A percentile compares a stretch with the other conserved stretches of the same genome.
These are phyloP conservation scores for Pristionchus exspectatus DNA, from an alignment of 2,888 invertebrate genomes.

Conservation along the genomic window DNA sequence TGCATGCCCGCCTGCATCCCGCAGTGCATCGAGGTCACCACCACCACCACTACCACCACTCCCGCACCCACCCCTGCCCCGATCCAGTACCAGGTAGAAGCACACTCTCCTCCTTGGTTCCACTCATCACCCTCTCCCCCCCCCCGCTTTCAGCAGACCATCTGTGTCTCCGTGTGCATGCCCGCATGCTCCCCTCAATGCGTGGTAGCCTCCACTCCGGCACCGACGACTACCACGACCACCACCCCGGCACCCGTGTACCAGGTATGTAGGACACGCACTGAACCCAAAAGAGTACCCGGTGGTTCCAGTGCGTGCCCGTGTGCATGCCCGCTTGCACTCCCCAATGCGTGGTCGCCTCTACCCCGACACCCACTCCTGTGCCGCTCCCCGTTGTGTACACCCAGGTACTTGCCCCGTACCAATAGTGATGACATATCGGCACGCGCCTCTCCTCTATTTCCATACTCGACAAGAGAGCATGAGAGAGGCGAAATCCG, in stretches of 20 bases:
- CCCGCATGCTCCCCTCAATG: slow-evolving; percentile 64
- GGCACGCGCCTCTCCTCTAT: too few species aligned
- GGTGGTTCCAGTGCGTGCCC: slow-evolving; percentile 63
- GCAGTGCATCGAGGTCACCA: slow-evolving; percentile 48
- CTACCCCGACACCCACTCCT: not conserved
- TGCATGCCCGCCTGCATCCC: slow-evolving; percentile 53
- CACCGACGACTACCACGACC: not conserved
- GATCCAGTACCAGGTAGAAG: slow-evolving; percentile 12
- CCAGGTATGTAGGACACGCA: not conserved
- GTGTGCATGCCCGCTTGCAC: slow-evolving; percentile 68
- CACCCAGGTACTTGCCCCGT: not conserved
- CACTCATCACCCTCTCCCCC: not conserved
- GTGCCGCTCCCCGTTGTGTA: not conserved
- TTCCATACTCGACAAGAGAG: not conserved
- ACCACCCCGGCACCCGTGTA: not conserved
- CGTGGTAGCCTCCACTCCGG: slow-evolving; percentile 30
- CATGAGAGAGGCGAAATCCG: not conserved
- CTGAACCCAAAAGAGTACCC: not conserved
- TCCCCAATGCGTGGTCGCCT: slow-evolving; percentile 57
- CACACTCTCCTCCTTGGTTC: not conserved
- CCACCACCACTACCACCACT: not conserved
- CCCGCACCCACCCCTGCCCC: slow-evolving; percentile 16
- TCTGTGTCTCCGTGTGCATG: slow-evolving; percentile 66
- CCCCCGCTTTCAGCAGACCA: slow-evolving; percentile 6
- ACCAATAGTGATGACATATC: not conserved